Evolutionary conservation across 2,888 invertebrate species (phyloP).

Genomic region (Spilosoma lubricipeda): DNA sequence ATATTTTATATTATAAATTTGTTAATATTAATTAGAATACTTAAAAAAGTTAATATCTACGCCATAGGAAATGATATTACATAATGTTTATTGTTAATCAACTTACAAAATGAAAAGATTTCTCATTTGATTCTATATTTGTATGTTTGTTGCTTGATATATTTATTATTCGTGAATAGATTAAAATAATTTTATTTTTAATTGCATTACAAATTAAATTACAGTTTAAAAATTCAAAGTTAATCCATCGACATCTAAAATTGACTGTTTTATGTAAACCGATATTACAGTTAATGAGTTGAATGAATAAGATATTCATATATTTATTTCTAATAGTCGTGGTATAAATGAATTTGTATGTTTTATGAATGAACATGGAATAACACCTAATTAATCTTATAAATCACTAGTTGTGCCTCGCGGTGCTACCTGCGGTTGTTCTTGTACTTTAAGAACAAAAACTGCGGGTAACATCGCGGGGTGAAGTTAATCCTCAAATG

Average conservation of each 20-base stretch:
- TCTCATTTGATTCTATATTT: neutral
- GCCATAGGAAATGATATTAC: neutral
- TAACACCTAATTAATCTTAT: constrained; percentile 38
- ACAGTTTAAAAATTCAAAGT: neutral
- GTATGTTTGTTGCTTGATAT: neutral
- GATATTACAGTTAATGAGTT: neutral
- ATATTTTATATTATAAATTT: too few relatives aligned
- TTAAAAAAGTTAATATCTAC: too few relatives aligned
- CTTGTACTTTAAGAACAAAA: too few relatives aligned
- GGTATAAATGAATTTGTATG: constrained; percentile 29
- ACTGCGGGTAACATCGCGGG: too few relatives aligned
- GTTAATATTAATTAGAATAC: too few relatives aligned
- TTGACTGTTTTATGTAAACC: neutral
- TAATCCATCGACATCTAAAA: neutral
- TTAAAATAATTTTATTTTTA: neutral
- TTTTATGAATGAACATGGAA: constrained; percentile 40
- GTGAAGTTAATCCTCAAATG: too few relatives aligned
- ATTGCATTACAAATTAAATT: neutral
- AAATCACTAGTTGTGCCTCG: neutral
- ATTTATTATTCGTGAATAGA: neutral
- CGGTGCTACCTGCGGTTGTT: too few relatives aligned
- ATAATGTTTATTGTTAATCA: neutral
- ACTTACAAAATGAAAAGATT: neutral
- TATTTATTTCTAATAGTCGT: too few relatives aligned
- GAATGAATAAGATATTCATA: neutral